Conservation (phyloP, 2,888 invertebrate species). For the Acrocyrtus sp. region DNA sequence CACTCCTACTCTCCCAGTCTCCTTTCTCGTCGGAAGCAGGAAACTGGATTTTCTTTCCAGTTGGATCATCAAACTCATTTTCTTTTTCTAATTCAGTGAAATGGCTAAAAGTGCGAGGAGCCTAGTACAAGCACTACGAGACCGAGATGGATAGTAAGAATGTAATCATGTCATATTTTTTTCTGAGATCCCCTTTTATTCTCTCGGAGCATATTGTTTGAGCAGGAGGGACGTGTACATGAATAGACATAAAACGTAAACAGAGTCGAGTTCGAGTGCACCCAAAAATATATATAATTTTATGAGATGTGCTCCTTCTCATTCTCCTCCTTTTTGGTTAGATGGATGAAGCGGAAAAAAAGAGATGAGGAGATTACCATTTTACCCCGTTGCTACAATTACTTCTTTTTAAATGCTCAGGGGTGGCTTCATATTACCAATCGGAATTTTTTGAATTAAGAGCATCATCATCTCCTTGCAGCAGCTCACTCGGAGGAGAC, state of each 20-base stretch:
- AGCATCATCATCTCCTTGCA: not conserved
- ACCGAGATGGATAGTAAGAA: not conserved
- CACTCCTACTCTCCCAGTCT: not conserved
- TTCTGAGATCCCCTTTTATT: no score
- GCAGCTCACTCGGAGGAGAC: not conserved
- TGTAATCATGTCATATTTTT: no score
- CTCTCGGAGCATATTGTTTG: not conserved
- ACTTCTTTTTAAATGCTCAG: constrained; percentile 23
- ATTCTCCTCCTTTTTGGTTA: not conserved
- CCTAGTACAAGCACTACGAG: not conserved
- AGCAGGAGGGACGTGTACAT: not conserved
- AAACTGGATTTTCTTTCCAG: constrained; percentile 38
- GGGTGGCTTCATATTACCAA: constrained; percentile 30
- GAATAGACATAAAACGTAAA: not conserved
- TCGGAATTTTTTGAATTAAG: constrained; percentile 23
- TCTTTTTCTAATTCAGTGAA: constrained; percentile 20
- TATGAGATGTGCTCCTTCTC: not conserved
- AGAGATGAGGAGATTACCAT: constrained; percentile 5
- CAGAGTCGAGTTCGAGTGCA: not conserved
- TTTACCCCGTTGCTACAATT: constrained; percentile 23
- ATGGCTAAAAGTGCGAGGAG: constrained; percentile 12
- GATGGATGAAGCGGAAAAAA: not conserved
- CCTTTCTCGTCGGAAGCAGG: constrained; percentile 30
- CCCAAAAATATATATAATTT: not conserved
- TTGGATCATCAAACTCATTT: no score